A percentile compares a stretch with the other conserved stretches of the same genome.
Evolutionary conservation across 2,113 vertebrate species (phyloP).

Genomic region (Gracilinanus agilis): DNA sequence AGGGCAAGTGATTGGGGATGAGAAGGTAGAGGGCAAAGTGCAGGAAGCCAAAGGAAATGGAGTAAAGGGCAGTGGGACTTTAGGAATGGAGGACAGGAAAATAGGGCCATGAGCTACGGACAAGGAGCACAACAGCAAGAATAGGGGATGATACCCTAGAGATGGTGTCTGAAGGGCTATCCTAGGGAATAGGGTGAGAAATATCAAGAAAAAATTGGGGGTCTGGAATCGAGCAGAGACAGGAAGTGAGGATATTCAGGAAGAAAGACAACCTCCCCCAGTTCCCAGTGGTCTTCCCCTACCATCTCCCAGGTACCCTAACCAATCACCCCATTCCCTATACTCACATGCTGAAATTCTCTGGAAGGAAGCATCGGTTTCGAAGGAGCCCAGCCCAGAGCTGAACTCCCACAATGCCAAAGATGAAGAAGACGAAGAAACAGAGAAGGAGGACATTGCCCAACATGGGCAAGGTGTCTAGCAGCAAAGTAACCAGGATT

Average conservation of each 20-base stretch:
- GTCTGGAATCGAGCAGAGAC: not conserved
- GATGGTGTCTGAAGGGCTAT: not conserved
- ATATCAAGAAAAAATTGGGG: not conserved
- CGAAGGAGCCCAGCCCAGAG: conserved; percentile 92
- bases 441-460: conserved; percentile 92
- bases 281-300: not conserved
- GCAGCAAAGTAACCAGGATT: conserved; percentile 92
- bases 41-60: not conserved
- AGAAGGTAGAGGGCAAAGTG: not conserved
- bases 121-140: not conserved
- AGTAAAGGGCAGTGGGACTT: not conserved
- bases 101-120: not conserved
- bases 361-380: conserved; percentile 93
- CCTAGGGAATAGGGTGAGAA: not conserved
- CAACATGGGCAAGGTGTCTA: conserved; percentile 94
- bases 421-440: conserved; percentile 96
- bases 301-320: not conserved
- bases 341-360: conserved; percentile 98
- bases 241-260: not conserved
- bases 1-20: not conserved
- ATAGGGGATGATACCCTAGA: not conserved
- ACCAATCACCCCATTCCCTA: not conserved
- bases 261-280: not conserved
- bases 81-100: not conserved
- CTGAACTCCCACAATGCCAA: conserved; percentile 92